Conservation (phyloP, 2,797 vertebrate genomes). For the Oreortyx pictus region DNA sequence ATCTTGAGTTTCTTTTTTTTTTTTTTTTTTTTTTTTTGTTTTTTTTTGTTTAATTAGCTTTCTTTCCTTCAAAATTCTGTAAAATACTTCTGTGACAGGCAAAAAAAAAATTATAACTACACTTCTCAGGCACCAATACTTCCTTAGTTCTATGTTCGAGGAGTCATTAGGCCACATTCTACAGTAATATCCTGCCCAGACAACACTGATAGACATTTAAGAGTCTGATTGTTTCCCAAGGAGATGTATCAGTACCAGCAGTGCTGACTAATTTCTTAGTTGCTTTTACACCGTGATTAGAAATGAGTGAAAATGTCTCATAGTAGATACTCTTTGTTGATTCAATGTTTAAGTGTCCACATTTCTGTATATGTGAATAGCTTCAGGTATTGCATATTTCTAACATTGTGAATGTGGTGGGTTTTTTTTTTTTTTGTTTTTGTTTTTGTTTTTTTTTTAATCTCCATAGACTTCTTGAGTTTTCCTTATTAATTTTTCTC, state of each 20-base stretch:
- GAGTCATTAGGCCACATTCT: not conserved
- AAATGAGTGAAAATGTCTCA: not conserved
- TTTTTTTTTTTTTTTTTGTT: too few species aligned
- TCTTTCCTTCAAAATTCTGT: not conserved
- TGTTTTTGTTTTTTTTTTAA: not conserved
- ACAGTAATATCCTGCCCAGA: not conserved
- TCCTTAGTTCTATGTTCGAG: not conserved
- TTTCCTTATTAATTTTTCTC: not conserved
- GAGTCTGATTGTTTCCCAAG: not conserved
- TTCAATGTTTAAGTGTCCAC: not conserved
- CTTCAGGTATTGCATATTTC: not conserved
- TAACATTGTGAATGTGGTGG: too few species aligned
- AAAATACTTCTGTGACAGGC: not conserved
- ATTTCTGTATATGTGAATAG: not conserved
- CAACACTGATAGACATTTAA: not conserved
- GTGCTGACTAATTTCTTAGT: not conserved
- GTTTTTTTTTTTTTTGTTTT: too few species aligned
- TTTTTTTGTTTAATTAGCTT: too few species aligned
- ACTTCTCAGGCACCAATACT: not conserved
- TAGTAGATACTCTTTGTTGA: constrained; percentile 2
- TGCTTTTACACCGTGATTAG: not conserved
- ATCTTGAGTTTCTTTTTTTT: not conserved
- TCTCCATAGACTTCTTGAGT: not conserved
- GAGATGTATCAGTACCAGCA: not conserved
- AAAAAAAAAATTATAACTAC: not conserved